A percentile compares a stretch with the other conserved stretches of the same genome.
phyloP scores from a whole-genome alignment of 2,888 invertebrate species.

The Falcaria lacertinaria region DNA sequence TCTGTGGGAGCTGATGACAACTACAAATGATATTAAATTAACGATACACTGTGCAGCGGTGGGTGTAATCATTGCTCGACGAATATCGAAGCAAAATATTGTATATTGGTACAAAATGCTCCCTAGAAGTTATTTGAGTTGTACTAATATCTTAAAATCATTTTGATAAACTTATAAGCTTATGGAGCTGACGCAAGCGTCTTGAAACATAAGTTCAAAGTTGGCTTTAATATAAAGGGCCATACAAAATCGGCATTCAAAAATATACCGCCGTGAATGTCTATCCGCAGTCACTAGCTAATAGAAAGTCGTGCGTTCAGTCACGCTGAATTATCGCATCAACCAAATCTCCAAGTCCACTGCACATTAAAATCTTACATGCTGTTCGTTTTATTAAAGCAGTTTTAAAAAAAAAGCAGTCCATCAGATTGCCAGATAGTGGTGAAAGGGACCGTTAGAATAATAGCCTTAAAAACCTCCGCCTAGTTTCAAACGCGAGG shows the following conservation, averaged over 20 bases:
- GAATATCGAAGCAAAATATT: constrained; percentile 17
- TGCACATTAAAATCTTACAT: constrained; percentile 74
- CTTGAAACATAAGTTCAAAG: no score
- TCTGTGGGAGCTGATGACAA: constrained; percentile 64
- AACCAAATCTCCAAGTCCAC: constrained; percentile 66
- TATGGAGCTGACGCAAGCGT: no score
- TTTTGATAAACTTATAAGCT: no score
- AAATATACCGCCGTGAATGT: constrained; percentile 38
- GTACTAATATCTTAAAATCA: no score
- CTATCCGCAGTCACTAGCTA: constrained; percentile 38
- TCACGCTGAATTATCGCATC: constrained; percentile 73
- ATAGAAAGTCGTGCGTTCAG: constrained; percentile 73
- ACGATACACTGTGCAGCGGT: constrained; percentile 57
- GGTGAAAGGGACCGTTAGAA: constrained; percentile 77
- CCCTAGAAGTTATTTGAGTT: no score
- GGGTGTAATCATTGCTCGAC: constrained; percentile 52
- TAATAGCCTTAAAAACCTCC: constrained; percentile 65
- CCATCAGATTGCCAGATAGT: constrained; percentile 76
- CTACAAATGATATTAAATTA: constrained; percentile 73
- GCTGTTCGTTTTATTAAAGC: constrained; percentile 73
- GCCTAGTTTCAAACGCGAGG: constrained; percentile 43
- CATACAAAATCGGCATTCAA: constrained; percentile 43
- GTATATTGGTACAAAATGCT: not conserved
- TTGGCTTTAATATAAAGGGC: constrained; percentile 22
- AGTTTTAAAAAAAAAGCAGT: constrained; percentile 67